Evolutionary conservation across 2,113 vertebrate species (phyloP), one percentile per base, ranked within the genome.

Genomic region (Apus apus): DNA sequence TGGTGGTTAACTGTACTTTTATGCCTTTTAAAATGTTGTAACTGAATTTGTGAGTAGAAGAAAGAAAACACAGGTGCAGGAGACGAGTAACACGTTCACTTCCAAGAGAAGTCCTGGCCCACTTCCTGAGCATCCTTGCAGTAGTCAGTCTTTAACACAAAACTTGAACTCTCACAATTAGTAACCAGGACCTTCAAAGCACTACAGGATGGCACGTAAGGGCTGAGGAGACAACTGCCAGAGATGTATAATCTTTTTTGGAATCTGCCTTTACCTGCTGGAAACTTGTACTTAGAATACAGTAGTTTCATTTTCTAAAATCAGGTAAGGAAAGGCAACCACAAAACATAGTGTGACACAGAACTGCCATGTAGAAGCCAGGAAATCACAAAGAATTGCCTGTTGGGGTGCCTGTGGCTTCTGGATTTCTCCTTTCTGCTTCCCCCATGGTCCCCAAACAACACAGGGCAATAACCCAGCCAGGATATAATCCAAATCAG

Each of bases 1-100:
- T 89, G 40, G 70, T 92, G 53, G 32, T 77, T 72, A 88, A 72
- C 22, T 83, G n/a, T 61, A 75, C 45, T 90, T 94, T 46, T 25
- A 51, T 71, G 48, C 36, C 50, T 81, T 40, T 90, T 50, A 81
- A 74, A 86, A 15, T 6, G 11, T 0, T 68, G 29, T 34, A 65
- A 81, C 48, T 75, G 38, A 67, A 75, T 45, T 36, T 71, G 19
- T 1, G 1, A 87, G 53, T 4, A 60, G 43, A 74, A 84, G 11
- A n/a, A 64, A 71, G 61, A 85, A 92, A 87, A 85, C 6, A 7
- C 32, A 79, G 8, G 23, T 1, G 2, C 43, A 50, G 45, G 29
- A 40, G 27, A 58, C 7, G 2, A 0, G 53, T 25, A 60, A 71
- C 21, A 14, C 4, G 6, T 66, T 68, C n/a, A 25, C 51, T 81